Evolutionary conservation across 2,888 invertebrate genomes (phyloP), one percentile per base, ranked within the genome.

Genomic region (Parnassius orleans): DNA sequence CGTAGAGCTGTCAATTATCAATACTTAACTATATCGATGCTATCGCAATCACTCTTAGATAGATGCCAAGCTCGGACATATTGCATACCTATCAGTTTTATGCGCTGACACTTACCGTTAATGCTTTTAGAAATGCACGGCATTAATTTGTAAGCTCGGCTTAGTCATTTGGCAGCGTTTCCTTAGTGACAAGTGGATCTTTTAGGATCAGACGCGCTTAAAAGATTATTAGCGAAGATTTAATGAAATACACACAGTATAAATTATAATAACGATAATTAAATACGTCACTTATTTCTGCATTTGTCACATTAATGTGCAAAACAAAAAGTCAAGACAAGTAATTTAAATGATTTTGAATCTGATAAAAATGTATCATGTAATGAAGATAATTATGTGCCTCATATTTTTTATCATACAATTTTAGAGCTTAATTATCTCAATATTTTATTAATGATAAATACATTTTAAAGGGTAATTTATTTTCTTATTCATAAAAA

Each of bases 1-100:
- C 48, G 24, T 56, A 43, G 57, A 62, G 48, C 59, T 24, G 24
- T 53, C 12, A 48, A 51, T 60, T 60, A 64, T 51, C 57, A 57
- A 60, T 62, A 46, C 24, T 51, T 59, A 58, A 54, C 44, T 48
- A 73, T 76, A 78, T 68, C 73, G 72, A 71, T 74, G 73, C 74
- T 70, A 46, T 62, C 78, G 77, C 77, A 80, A 80, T 81, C 80
- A 78, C 79, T 69, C 71, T 70, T 71, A 76, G 81, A 84, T 82
- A 83, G 87, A 86, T 85, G 81, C 76, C 70, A 69, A 73, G 75
- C 72, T 73, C 78, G 77, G 82, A 87, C 82, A 85, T 86, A 88
- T 87, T 79, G 87, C 86, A 84, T 85, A 85, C 86, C 87, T 85
- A 87, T 88, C 87, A 87, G 84, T 85, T 88, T 89, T 87, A 89